Evolutionary conservation across 2,113 vertebrate genomes (phyloP), one percentile per base, ranked within the genome.

Genomic region (Dipodomys merriami): DNA sequence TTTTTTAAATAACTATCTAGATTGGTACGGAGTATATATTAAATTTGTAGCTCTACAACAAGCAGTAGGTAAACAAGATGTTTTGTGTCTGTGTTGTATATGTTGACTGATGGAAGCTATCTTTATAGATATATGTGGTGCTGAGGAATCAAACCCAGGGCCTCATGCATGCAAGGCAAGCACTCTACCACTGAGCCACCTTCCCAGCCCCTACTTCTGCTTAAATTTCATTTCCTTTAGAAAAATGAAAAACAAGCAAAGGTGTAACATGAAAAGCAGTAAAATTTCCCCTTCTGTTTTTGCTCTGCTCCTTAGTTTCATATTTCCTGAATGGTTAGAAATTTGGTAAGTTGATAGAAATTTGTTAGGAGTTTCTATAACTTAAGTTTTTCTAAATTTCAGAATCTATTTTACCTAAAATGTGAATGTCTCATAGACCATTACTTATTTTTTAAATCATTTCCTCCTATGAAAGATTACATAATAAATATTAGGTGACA

Each of bases 391-490:
- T 84, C 53, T 84, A 88, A 95, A 81, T 95, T 91, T 94, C 46
- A 91, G 29, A 95, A 86, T 91, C 81, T 72, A 62, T 65, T 73
- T 88, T 87, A 22, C 83, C 88, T 84, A 69, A 94, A 69, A 60
- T 10, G 35, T 87, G 73, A 86, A 67, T 91, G 81, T 19, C 62
- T 84, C 39, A 88, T 93, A 92, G 86, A 92, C 33, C 89, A 89
- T n/a, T n/a, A 85, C 76, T 91, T 94, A 30, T 94, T 95, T 85
- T 57, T 95, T 79, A 94, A 94, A 33, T 74, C 65, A 49, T 81
- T 95, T 69, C 49, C 39, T 86, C 94, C 88, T 85, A 90, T 5
- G 30, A 87, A 95, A 94, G 39, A 60, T 84, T 85, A 57, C n/a
- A 78, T 93, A 95, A 89, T 92, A 65, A 94, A n/a, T 74, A 68